Percentiles rank a stretch among this genome's conserved stretches.
Conservation (phyloP, 2,113 vertebrate species). For the Apodemus speciosus region DNA sequence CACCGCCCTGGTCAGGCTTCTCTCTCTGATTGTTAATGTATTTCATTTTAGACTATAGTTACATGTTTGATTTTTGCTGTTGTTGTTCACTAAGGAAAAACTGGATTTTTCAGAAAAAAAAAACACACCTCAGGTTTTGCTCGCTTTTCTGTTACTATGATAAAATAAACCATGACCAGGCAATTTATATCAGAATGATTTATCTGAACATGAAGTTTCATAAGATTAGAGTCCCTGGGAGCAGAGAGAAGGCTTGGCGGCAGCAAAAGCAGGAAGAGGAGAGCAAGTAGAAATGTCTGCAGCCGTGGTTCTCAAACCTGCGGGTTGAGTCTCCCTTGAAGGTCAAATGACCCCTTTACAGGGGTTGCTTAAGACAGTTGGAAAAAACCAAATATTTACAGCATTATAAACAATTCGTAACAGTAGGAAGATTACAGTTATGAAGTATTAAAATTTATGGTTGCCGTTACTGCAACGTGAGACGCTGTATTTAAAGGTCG, state of each 20-base stretch:
- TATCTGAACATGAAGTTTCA: neutral
- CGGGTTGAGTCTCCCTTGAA: neutral
- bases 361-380: neutral
- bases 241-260: neutral
- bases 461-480: neutral
- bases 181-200: neutral
- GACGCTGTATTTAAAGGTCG: neutral
- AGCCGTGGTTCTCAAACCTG: neutral
- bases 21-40: neutral
- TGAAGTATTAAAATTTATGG: neutral
- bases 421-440: neutral
- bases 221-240: neutral
- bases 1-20: neutral
- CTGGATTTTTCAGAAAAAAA: slow-evolving; percentile 8
- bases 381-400: neutral
- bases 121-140: neutral
- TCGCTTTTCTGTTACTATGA: too few relatives aligned
- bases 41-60: neutral
- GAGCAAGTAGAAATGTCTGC: neutral
- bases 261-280: neutral
- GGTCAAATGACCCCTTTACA: neutral
- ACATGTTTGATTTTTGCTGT: neutral
- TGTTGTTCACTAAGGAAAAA: neutral
- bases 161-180: neutral
- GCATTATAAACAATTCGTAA: neutral